Evolutionary conservation across 1,140 invertebrate genomes (phyloP).

Genomic region (Euura saliciscinereae): DNA sequence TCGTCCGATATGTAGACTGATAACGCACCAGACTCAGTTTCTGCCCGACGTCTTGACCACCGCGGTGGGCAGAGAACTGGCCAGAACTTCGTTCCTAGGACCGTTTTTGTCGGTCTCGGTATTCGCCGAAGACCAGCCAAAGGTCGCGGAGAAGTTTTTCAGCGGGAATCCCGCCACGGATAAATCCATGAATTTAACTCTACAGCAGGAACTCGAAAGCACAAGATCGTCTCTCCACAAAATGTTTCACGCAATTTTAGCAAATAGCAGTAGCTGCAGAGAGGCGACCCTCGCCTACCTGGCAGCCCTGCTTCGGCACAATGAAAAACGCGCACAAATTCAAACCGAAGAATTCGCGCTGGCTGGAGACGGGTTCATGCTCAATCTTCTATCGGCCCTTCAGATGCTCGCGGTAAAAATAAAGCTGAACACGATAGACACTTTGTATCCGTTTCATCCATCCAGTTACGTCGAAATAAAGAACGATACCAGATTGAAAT

Average conservation of each 20-base stretch:
- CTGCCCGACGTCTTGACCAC: constrained; percentile 73
- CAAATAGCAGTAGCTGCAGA: constrained; percentile 76
- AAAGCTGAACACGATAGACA: constrained; percentile 83
- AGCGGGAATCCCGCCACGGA: constrained; percentile 62
- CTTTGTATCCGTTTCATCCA: constrained; percentile 86
- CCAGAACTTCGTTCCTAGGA: constrained; percentile 82
- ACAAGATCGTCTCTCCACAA: constrained; percentile 76
- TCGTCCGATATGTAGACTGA: constrained; percentile 79
- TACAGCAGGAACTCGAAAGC: constrained; percentile 76
- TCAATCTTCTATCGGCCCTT: constrained; percentile 90
- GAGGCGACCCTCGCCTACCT: constrained; percentile 81
- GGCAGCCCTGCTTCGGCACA: constrained; percentile 74
- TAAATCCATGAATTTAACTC: constrained; percentile 66
- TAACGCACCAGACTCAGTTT: constrained; percentile 78
- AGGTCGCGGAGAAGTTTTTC: constrained; percentile 74
- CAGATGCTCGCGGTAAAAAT: constrained; percentile 88
- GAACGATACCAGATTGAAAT: constrained; percentile 86
- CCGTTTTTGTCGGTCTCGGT: constrained; percentile 89
- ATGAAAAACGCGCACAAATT: constrained; percentile 88
- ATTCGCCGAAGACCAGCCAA: constrained; percentile 91
- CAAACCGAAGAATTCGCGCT: constrained; percentile 85
- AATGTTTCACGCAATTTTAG: constrained; percentile 83
- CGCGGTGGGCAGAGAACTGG: constrained; percentile 80
- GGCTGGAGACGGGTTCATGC: constrained; percentile 92
- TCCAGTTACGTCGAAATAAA: constrained; percentile 77